Conservation (phyloP, 2,113 vertebrate species). For the rabbit (Oryctolagus cuniculus) region DNA sequence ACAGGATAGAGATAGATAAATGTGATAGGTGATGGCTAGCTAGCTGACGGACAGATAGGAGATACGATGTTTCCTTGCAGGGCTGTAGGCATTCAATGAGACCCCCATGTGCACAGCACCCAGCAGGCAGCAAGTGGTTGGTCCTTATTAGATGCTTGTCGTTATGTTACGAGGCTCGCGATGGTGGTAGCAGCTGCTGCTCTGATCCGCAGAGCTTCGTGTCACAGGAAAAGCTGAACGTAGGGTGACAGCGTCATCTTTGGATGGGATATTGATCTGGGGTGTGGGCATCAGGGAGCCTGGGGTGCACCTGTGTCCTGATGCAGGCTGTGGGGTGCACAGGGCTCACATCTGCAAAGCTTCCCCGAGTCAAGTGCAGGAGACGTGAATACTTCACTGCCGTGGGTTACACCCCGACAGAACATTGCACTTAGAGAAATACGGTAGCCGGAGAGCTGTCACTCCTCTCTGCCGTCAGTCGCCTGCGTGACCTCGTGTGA, state of each 20-base stretch:
- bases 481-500: not conserved
- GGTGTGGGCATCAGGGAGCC: not conserved
- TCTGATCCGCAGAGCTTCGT: not conserved
- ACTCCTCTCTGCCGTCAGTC: not conserved
- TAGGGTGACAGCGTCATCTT: not conserved
- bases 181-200: too few relatives aligned
- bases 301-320: accelerated
- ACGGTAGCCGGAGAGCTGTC: not conserved
- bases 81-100: not conserved
- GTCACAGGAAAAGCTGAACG: too few relatives aligned
- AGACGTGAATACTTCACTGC: not conserved
- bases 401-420: not conserved
- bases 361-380: accelerated
- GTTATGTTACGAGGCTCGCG: not conserved
- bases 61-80: not conserved
- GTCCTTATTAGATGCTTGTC: not conserved
- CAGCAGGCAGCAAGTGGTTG: not conserved
- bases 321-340: not conserved
- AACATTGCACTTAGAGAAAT: not conserved
- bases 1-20: not conserved
- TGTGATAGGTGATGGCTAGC: too few relatives aligned
- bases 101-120: accelerated
- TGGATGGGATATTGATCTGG: not conserved
- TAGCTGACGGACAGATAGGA: not conserved
- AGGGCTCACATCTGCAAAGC: accelerated